These are phyloP conservation scores for Agapornis canus DNA, from an alignment of 2,797 vertebrate genomes.

Conservation along the genomic window DNA sequence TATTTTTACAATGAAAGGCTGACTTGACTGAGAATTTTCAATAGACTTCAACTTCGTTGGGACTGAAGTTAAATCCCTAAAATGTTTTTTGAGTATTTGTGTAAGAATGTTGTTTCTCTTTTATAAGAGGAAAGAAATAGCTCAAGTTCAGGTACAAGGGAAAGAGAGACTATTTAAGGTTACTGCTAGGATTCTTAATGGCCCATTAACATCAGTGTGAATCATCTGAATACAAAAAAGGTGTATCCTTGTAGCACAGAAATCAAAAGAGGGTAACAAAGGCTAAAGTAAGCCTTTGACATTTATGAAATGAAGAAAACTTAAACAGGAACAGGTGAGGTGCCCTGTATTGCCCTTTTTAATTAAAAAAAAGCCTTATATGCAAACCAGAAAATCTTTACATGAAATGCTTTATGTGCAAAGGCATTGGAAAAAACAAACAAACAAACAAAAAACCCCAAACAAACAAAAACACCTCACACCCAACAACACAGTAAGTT, in stretches of 20 bases:
- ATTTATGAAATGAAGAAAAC: neutral
- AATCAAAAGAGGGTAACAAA: neutral
- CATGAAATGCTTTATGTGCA: rapidly evolving
- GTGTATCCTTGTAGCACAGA: neutral
- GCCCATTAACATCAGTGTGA: neutral
- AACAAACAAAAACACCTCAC: too few species aligned
- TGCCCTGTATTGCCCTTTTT: neutral
- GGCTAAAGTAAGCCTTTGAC: neutral
- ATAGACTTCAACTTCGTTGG: neutral
- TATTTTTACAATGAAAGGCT: neutral
- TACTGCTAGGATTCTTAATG: neutral
- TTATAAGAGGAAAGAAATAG: neutral
- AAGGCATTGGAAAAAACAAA: neutral
- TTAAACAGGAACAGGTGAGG: neutral
- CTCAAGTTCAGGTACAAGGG: neutral
- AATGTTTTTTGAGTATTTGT: neutral
- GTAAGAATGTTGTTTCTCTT: neutral
- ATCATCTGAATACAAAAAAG: neutral
- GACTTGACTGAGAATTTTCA: slow-evolving; percentile 19
- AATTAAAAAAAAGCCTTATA: neutral
- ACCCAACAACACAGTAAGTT: neutral
- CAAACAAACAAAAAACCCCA: too few species aligned
- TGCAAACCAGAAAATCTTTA: neutral
- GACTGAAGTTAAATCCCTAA: neutral
- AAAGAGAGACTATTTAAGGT: neutral